These are phyloP conservation scores for Sinotaia quadrata DNA, from an alignment of 2,888 invertebrate genomes.

Conservation along the genomic window DNA sequence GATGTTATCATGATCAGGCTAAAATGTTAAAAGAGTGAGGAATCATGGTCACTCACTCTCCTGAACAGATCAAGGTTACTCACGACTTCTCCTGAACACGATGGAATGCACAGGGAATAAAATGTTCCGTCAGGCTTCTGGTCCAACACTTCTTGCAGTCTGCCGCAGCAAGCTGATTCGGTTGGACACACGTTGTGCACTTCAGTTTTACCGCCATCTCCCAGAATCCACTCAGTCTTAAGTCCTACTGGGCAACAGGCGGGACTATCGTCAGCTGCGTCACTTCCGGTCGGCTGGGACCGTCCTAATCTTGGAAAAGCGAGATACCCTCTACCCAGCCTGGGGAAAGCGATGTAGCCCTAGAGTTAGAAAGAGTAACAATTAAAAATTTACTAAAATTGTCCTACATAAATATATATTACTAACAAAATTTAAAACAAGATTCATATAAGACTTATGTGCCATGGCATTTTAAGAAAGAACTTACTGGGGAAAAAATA, in stretches of 20 bases:
- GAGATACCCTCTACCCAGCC: conserved; percentile 33
- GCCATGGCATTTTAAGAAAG: no score
- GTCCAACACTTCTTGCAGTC: conserved; percentile 30
- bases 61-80: not conserved
- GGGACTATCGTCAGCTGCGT: conserved; percentile 13
- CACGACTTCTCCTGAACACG: not conserved
- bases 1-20: not conserved
- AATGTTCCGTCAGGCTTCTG: conserved; percentile 35
- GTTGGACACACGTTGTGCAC: conserved; percentile 30
- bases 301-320: conserved; percentile 40
- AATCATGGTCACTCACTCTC: not conserved
- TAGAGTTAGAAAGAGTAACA: not conserved
- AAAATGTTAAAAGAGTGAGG: not conserved
- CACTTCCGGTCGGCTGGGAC: conserved; percentile 23
- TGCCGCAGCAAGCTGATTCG: conserved; percentile 27
- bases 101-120: conserved; percentile 40
- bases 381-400: no score
- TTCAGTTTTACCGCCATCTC: conserved; percentile 33
- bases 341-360: conserved; percentile 37
- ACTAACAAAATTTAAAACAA: no score
- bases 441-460: no score
- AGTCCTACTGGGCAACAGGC: conserved; percentile 36
- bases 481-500: no score
- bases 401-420: no score
- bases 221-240: conserved; percentile 35